These are phyloP conservation scores for Torymus texanus DNA, from an alignment of 2,888 invertebrate species.

Conservation along the genomic window DNA sequence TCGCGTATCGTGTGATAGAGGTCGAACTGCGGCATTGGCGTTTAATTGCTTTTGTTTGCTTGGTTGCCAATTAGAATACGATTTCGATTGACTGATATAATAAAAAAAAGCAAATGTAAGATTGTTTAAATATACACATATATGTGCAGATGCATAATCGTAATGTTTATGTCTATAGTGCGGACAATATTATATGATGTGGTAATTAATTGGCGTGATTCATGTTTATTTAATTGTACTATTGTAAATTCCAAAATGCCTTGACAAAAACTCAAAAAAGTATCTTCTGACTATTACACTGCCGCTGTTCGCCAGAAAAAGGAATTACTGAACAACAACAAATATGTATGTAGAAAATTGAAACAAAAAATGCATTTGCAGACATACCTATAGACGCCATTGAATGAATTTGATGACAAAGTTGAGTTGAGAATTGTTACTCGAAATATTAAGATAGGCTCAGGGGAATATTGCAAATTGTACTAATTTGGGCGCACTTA, in stretches of 20 bases:
- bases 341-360: constrained; percentile 26
- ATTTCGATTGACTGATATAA: constrained; percentile 18
- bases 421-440: constrained; percentile 22
- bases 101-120: constrained; percentile 15
- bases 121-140: constrained; percentile 9
- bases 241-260: constrained; percentile 39
- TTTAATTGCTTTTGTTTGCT: constrained; percentile 51
- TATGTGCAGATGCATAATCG: constrained; percentile 27
- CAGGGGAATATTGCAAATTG: constrained; percentile 42
- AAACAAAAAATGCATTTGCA: constrained; percentile 24
- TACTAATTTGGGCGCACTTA: constrained; percentile 47
- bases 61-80: constrained; percentile 42
- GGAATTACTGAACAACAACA: constrained; percentile 39
- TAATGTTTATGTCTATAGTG: constrained; percentile 30
- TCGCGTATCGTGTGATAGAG: constrained; percentile 37
- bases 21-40: constrained; percentile 37
- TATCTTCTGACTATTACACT: constrained; percentile 47
- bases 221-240: constrained; percentile 16
- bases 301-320: constrained; percentile 41
- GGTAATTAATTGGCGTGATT: constrained; percentile 5
- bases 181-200: constrained; percentile 3
- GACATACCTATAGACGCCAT: constrained; percentile 6
- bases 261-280: constrained; percentile 40
- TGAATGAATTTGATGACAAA: constrained; percentile 6
- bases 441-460: constrained; percentile 45